These are phyloP conservation scores for Leucania comma DNA, from an alignment of 2,888 invertebrate species.

Conservation along the genomic window DNA sequence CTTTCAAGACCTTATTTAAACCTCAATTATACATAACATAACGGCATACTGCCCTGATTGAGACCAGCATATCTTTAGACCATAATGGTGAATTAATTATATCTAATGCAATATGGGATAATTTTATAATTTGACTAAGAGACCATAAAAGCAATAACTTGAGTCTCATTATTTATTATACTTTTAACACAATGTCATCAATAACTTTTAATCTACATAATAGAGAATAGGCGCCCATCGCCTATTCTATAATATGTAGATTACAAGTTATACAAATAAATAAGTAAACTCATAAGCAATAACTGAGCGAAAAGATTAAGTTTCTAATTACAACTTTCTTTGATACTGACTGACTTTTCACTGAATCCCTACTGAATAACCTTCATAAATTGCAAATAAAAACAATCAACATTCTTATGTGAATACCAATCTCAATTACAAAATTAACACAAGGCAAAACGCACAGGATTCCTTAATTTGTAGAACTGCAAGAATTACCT, in stretches of 20 bases:
- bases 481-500: constrained; percentile 38
- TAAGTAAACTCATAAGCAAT: background rate
- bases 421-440: constrained; percentile 44
- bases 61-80: constrained; percentile 15
- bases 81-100: constrained; percentile 18
- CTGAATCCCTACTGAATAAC: constrained; percentile 22
- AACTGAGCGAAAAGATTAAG: no score
- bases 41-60: constrained; percentile 8
- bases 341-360: background rate
- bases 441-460: constrained; percentile 59
- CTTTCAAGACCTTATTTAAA: background rate
- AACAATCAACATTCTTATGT: constrained; percentile 55
- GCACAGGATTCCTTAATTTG: constrained; percentile 52
- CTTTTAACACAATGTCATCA: no score
- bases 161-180: background rate
- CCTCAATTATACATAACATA: constrained; percentile 26
- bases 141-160: background rate
- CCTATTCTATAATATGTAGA: no score
- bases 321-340: background rate
- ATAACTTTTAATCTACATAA: background rate
- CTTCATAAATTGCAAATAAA: constrained; percentile 46
- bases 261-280: background rate
- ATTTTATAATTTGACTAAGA: constrained; percentile 17
- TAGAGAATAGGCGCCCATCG: background rate
- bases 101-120: constrained; percentile 13